Base-by-base conservation (phyloP, 2,113 vertebrate genomes). In the Eleginops maclovinus region DNA sequence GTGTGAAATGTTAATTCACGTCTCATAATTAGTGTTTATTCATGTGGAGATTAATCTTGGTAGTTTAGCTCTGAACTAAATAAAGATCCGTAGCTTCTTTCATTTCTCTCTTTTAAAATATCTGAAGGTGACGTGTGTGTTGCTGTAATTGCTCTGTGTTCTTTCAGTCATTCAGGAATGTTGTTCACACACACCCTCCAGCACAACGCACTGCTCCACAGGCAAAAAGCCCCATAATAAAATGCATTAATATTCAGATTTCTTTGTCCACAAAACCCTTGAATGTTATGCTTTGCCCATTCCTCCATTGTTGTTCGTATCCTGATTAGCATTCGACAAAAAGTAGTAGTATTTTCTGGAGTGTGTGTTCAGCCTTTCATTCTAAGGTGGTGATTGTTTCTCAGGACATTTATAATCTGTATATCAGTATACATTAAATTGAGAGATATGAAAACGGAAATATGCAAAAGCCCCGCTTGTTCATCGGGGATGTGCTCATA, bases 11-110 rank as follows among this genome's bases (percentile, higher is more conserved):
- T 63, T 54, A 17, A 36, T 41, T 11, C 31, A 49, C 31, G n/a
- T 82, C 5, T 44, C 15, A 21, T 61, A 12, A 41, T 56, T 58
- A 41, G 28, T 77, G 62, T 77, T 83, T 66, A 63, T 56, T 78
- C n/a, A 40, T 15, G 3, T 61, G 40, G 46, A 70, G 26, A 54
- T 75, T 50, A 3, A 63, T 66, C 47, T 17, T 28, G 59, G 55
- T 50, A 3, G 46, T 83, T 84, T 71, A 11, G 28, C 40, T 31
- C 24, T 81, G 12, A 64, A 41, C 17, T 15, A 60, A 84, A 87
- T 77, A 78, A 89, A 90, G 36, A 36, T 51, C 12, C 62, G 14
- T 17, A 41, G n/a, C 24, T 67, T 71, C 68, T 44, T 41, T 76
- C 43, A 46, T 53, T 56, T 59, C 41, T 72, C 77, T 72, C 28